These are phyloP conservation scores for Rhagologus leucostigma DNA, from an alignment of 2,113 vertebrate genomes.

Conservation along the genomic window DNA sequence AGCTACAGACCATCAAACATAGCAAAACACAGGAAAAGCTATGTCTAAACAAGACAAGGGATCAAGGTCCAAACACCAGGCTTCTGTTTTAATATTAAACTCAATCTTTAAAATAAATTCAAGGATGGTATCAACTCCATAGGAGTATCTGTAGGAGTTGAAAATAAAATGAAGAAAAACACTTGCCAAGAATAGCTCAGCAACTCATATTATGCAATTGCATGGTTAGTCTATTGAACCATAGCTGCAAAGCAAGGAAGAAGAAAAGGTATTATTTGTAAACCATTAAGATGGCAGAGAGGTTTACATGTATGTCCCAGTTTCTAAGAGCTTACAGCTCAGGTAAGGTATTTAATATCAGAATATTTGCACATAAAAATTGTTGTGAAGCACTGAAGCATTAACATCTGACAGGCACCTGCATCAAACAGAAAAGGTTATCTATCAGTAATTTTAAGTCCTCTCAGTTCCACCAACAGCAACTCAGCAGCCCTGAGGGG, in stretches of 20 bases:
- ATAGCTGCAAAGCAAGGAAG: background rate
- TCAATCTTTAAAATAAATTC: background rate
- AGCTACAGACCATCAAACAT: background rate
- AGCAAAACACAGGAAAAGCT: background rate
- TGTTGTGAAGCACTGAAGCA: background rate
- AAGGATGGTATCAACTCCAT: background rate
- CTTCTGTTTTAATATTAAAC: background rate
- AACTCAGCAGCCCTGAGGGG: background rate
- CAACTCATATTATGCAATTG: background rate
- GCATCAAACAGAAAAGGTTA: background rate
- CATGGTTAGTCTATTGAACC: background rate
- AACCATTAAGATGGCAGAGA: background rate
- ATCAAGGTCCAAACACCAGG: background rate
- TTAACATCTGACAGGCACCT: background rate
- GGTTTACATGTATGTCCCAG: background rate
- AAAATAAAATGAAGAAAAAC: background rate
- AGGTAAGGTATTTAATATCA: background rate
- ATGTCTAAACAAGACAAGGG: background rate
- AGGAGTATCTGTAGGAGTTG: background rate
- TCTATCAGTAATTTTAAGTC: background rate
- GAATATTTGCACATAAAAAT: background rate
- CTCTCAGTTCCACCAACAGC: background rate
- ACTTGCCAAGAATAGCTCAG: background rate
- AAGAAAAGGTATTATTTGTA: background rate
- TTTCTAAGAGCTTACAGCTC: background rate